A percentile compares a stretch with the other conserved stretches of the same genome.
phyloP scores from a whole-genome alignment of 2,113 vertebrate species.

The Oreochromis tanganicae region DNA sequence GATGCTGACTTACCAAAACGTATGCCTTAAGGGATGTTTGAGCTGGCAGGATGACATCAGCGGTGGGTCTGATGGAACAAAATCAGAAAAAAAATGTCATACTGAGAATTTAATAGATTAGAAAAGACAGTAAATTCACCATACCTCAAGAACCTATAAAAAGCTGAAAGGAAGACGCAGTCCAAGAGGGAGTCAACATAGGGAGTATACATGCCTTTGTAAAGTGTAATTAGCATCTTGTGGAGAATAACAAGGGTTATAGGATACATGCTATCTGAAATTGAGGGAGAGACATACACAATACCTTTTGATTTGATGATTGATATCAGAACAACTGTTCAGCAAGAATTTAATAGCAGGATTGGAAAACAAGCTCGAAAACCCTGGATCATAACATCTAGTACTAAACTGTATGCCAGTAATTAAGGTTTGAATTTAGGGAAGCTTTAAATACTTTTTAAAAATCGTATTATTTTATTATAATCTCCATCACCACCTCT shows the following conservation, averaged over 20 bases:
- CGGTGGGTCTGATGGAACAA: not conserved
- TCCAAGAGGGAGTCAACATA: not conserved
- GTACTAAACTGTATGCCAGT: not conserved
- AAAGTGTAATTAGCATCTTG: not conserved
- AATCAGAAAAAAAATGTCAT: not conserved
- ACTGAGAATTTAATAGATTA: not conserved
- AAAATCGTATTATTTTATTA: not conserved
- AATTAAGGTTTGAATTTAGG: not conserved
- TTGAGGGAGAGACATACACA: not conserved
- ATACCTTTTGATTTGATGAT: not conserved
- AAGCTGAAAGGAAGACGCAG: not conserved
- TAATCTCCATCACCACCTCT: not conserved
- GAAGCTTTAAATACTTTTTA: not conserved
- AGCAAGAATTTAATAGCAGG: not conserved
- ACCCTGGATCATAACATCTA: not conserved
- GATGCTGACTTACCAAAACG: not conserved
- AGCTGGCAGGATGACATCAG: not conserved
- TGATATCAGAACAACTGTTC: not conserved
- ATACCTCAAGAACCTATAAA: not conserved
- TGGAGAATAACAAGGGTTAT: not conserved
- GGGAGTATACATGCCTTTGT: not conserved
- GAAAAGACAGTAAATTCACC: not conserved
- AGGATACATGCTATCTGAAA: not conserved
- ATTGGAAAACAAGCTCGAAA: not conserved
- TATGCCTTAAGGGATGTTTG: not conserved